Evolutionary conservation across 2,888 invertebrate genomes (phyloP), one percentile per base, ranked within the genome.

Genomic region (Lepidochitona cinerea): DNA sequence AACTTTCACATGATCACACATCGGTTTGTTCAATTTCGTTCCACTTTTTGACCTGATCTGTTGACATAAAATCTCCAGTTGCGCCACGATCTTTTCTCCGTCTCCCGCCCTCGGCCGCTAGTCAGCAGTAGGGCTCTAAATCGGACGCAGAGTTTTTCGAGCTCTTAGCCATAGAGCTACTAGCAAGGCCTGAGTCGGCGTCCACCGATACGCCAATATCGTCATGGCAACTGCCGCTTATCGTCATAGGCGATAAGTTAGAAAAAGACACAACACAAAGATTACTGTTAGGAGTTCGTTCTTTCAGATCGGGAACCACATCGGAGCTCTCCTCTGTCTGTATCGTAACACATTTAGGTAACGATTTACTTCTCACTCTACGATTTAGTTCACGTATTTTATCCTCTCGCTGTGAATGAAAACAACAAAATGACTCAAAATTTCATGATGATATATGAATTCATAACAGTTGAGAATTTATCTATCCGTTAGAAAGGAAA

Each of bases 371-470:
- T 68, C 84, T 82, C 14, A 87, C 75, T 41, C 83, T 80, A 53
- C 74, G 75, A 68, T 87, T 86, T n/a, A 87, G 74, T 32, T 84
- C 85, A 68, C 80, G 79, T 1, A 87, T 80, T 68, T 81, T 78
- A 14, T 84, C 83, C 71, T 87, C 87, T 83, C 85, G 84, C 87
- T 87, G 79, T 0, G 79, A 81, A 33, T 33, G 32, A 72, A 53
- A 67, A 68, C n/a, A 35, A 37, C 1, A 5, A 37, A 49, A 2
- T 49, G n/a, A n/a, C n/a, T n/a, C n/a, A n/a, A n/a, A n/a, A n/a
- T n/a, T n/a, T n/a, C n/a, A n/a, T n/a, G n/a, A n/a, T n/a, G n/a
- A n/a, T n/a, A n/a, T n/a, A n/a, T n/a, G n/a, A n/a, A n/a, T n/a
- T n/a, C n/a, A n/a, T n/a, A n/a, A n/a, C n/a, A n/a, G n/a, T n/a